Evolutionary conservation across 2,888 invertebrate species (phyloP), one percentile per base, ranked within the genome.

Genomic region (Limnephilus rhombicus): DNA sequence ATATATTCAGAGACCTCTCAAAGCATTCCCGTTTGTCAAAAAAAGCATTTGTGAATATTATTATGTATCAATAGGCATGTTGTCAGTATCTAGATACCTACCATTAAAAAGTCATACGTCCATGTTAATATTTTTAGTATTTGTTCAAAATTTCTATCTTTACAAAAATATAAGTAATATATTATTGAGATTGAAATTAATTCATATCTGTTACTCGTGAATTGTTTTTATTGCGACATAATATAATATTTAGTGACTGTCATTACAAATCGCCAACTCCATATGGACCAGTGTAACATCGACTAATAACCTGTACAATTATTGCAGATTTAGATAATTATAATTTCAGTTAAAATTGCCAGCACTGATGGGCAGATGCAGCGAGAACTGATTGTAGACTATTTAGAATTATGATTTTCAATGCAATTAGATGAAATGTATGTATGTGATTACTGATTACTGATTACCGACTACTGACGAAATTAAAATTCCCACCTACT

Each of bases 301-400:
- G 83, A 83, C 37, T 83, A 83, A 68, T 68, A 68, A 68, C 68
- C 68, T 68, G 24, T 68, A 68, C n/a, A 68, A 68, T 68, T 68
- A 68, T n/a, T 24, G 68, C n/a, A 68, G 68, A 68, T 68, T 68
- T 68, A 68, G 68, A 68, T 24, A 24, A 68, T 68, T 68, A 9
- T 68, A 24, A 9, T 68, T 68, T 83, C 83, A 31, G 83, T 83
- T 83, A 83, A 83, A 31, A 83, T 83, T 37, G 37, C 83, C 18
- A 34, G 53, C 87, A 87, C 29, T 53, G 49, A 31, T 49, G 53
- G 41, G 37, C 37, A 37, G 4, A 3, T 3, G 80, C 80, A 80
- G 80, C 34, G 88, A 89, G 88, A 80, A 89, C 88, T 89, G 88
- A 89, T 85, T 92, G 85, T 92, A 85, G 53, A 87, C n/a, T 49